Conservation (phyloP, 2,888 invertebrate species). For the Brassicogethes aeneus region DNA sequence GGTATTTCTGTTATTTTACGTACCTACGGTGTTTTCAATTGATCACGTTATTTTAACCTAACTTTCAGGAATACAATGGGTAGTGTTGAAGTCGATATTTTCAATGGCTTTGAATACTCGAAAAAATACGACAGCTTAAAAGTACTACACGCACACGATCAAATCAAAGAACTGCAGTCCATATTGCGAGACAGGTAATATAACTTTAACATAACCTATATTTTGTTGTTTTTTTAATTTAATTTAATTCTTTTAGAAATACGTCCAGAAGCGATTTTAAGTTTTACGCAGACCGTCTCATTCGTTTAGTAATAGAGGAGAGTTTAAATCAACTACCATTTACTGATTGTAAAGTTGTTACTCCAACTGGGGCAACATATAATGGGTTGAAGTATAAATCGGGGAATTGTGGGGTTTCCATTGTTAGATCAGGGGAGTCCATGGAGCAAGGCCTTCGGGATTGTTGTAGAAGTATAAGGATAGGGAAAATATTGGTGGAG, state of each 20-base stretch:
- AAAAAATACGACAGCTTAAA: constrained; percentile 59
- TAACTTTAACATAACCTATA: neutral
- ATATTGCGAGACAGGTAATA: constrained; percentile 79
- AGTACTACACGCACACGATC: constrained; percentile 64
- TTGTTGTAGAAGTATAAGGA: constrained; percentile 96
- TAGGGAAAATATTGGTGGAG: constrained; percentile 96
- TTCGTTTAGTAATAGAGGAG: constrained; percentile 95
- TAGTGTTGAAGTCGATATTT: constrained; percentile 34
- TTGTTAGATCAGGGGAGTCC: constrained; percentile 71
- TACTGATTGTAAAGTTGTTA: constrained; percentile 79
- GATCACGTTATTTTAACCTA: neutral
- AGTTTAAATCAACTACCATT: constrained; percentile 95
- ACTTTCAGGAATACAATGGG: constrained; percentile 30
- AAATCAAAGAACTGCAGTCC: constrained; percentile 76
- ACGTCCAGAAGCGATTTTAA: constrained; percentile 94
- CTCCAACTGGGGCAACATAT: constrained; percentile 87
- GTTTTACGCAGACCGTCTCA: constrained; percentile 96
- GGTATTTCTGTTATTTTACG: too few relatives aligned
- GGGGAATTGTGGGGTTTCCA: constrained; percentile 91
- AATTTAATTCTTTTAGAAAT: constrained; percentile 53
- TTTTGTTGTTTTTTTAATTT: neutral
- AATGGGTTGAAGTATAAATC: constrained; percentile 91
- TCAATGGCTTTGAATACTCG: constrained; percentile 27
- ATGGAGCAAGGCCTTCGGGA: constrained; percentile 69
- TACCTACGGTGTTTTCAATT: too few relatives aligned